A percentile compares a stretch with the other conserved stretches of the same genome.
These are phyloP conservation scores for Gymnorhina tibicen DNA, from an alignment of 2,113 vertebrate species.

Conservation along the genomic window DNA sequence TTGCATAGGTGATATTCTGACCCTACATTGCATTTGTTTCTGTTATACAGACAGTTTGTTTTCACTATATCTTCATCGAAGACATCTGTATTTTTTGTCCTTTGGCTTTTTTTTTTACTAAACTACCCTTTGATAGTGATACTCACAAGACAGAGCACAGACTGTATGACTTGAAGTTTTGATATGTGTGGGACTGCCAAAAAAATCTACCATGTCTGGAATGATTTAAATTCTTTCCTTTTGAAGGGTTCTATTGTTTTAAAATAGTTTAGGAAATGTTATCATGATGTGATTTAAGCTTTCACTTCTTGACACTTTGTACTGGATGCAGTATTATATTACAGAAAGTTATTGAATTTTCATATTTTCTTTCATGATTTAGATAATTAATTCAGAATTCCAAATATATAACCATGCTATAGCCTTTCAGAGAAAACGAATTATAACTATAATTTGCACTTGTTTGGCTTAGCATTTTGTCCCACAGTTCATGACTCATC, in stretches of 20 bases:
- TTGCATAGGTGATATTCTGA: background rate
- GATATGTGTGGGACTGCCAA: background rate
- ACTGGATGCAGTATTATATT: background rate
- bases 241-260: background rate
- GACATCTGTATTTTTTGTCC: background rate
- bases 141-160: rapidly evolving
- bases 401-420: background rate
- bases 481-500: background rate
- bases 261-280: background rate
- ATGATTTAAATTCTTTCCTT: background rate
- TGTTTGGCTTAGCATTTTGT: background rate
- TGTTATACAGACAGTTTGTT: background rate
- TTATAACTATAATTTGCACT: background rate
- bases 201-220: background rate
- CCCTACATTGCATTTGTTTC: background rate
- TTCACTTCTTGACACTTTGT: background rate
- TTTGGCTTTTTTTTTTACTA: background rate
- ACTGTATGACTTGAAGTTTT: background rate
- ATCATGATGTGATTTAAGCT: background rate
- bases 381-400: background rate
- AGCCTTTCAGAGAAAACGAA: background rate
- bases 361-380: background rate
- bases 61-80: background rate
- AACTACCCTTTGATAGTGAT: background rate
- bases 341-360: background rate